A percentile compares a stretch with the other conserved stretches of the same genome.
phyloP scores from a whole-genome alignment of 2,888 invertebrate species.

The Scotopteryx bipunctaria region DNA sequence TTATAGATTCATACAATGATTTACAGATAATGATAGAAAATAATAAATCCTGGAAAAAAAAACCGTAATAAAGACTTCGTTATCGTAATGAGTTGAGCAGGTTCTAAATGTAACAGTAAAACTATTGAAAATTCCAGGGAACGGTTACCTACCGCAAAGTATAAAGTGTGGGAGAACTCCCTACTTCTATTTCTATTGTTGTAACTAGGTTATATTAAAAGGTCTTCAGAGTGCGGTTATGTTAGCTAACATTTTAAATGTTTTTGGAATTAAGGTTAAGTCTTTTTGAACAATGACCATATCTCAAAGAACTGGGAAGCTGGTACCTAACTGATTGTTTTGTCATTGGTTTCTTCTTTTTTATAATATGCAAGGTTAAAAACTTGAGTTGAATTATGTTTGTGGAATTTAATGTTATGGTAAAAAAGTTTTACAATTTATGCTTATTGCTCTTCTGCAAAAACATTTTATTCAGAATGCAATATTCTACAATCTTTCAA shows the following conservation, averaged over 20 bases:
- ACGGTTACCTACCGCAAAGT: constrained; percentile 27
- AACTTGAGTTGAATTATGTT: no score
- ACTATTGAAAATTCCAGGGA: constrained; percentile 18
- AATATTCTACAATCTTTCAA: no score
- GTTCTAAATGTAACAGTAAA: constrained; percentile 36
- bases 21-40: constrained; percentile 39
- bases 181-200: constrained; percentile 19
- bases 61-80: constrained; percentile 34
- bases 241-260: background rate
- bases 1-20: constrained; percentile 43
- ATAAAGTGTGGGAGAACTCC: constrained; percentile 15
- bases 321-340: no score
- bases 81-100: constrained; percentile 33
- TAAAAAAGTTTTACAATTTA: no score
- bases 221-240: background rate
- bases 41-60: constrained; percentile 28
- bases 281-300: no score
- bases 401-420: no score
- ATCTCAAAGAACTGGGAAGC: no score
- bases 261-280: background rate
- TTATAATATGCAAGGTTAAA: no score
- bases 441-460: no score
- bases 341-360: no score
- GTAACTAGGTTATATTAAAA: background rate
- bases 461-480: no score